phyloP scores from a whole-genome alignment of 2,113 vertebrate species.

The Callipepla californica region DNA sequence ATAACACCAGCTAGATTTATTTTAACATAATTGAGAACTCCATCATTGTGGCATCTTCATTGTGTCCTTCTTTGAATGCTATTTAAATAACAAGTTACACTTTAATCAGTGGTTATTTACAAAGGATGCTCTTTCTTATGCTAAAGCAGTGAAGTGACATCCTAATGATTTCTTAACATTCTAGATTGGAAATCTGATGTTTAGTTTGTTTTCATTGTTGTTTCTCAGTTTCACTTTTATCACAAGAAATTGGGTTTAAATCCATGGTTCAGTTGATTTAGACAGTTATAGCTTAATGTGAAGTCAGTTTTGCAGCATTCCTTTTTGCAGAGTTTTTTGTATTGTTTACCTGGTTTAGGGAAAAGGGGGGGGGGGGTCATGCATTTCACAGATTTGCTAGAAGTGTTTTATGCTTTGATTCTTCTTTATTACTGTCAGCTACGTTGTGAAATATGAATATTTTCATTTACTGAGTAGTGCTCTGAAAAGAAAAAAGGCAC shows the following conservation, averaged over 20 bases:
- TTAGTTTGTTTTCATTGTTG: conserved; percentile 14
- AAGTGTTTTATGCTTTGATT: neutral
- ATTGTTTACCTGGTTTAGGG: neutral
- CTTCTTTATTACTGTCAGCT: neutral
- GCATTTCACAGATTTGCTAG: neutral
- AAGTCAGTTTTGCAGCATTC: neutral
- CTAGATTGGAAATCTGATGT: neutral
- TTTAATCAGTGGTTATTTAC: conserved; percentile 50
- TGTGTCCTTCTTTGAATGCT: conserved; percentile 49
- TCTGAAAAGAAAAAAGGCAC: neutral
- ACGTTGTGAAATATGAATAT: neutral
- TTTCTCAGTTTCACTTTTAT: conserved; percentile 10
- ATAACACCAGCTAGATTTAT: conserved; percentile 57
- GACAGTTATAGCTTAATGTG: neutral
- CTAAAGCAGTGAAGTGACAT: neutral
- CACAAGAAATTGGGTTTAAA: neutral
- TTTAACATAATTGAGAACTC: conserved; percentile 63
- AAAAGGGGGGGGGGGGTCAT: neutral
- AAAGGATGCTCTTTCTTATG: neutral
- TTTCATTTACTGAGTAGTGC: neutral
- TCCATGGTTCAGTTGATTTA: neutral
- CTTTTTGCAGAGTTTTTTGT: neutral
- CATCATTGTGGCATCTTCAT: conserved; percentile 59
- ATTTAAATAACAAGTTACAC: conserved; percentile 5
- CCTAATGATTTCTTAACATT: neutral